These are phyloP conservation scores for Arctocebus calabarensis DNA, from an alignment of 2,797 vertebrate species.

Conservation along the genomic window DNA sequence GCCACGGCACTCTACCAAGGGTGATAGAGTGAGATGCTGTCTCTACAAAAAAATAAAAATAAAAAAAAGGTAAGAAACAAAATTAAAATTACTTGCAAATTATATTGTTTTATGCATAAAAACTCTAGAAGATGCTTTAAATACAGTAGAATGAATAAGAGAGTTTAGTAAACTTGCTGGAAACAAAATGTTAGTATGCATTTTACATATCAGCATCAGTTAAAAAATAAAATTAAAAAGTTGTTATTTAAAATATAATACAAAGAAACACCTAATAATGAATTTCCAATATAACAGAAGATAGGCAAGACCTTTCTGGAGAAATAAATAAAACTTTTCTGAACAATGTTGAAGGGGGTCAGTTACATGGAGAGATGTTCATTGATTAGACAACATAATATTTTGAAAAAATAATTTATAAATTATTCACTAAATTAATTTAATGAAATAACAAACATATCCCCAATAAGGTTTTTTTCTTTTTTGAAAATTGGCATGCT, in stretches of 20 bases:
- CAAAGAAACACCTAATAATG: not conserved
- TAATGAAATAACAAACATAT: not conserved
- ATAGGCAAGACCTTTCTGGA: not conserved
- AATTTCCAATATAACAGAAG: not conserved
- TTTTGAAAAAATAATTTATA: not conserved
- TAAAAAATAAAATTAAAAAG: slow-evolving; percentile 32
- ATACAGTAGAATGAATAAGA: not conserved
- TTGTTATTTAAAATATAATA: not conserved
- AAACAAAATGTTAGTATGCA: not conserved
- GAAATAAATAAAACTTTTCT: not conserved
- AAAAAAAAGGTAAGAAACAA: slow-evolving; percentile 22
- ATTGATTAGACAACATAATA: not conserved
- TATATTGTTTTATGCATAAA: not conserved
- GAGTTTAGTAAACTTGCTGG: not conserved
- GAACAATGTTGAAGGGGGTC: not conserved
- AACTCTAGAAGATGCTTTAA: not conserved
- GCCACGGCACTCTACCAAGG: no score
- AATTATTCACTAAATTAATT: not conserved
- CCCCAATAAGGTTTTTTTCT: not conserved
- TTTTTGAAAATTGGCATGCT: slow-evolving; percentile 27
- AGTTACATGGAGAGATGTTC: not conserved
- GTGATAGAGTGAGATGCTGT: no score
- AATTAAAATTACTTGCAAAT: slow-evolving; percentile 7
- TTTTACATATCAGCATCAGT: not conserved
- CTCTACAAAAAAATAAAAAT: no score